Base-by-base conservation (phyloP, 2,797 vertebrate species). In the Vespertilio murinus region DNA sequence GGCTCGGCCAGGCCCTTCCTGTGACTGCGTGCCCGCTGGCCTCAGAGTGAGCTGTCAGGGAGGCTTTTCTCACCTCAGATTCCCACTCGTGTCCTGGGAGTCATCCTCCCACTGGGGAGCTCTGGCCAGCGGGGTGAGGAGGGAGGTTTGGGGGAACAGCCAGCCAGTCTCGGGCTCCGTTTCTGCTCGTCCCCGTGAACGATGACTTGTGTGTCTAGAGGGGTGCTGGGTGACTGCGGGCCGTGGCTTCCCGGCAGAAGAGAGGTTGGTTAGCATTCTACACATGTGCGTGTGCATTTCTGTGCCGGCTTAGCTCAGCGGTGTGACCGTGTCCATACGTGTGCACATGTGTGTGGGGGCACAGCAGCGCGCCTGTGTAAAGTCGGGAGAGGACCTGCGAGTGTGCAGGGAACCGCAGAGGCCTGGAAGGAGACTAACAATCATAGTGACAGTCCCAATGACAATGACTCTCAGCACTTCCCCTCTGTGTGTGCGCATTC, bases 301-400 rank as follows among this genome's bases (percentile, higher is more conserved):
- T 67, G 40, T 65, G 79, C 85, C 30, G 6, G 42, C 22, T 10
- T 70, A 59, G 59, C 28, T 61, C 54, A 4, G 14, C 35, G 35
- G 40, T 1, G 11, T 10, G 18, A 40, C 17, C 11, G 10, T 74
- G 40, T 70, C 38, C 38, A 18, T 17, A 12, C 17, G 40, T n/a
- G 49, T 54, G 70, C 17, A 0, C 11, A 9, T 30, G 52, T 64
- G 40, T 7, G 5, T 11, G 40, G 28, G 42, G 7, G 30, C 33
- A 18, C 0, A 1, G 47, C 61, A 8, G 14, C 1, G 18, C 3
- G 0, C 65, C n/a, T 28, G 3, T 45, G 54, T 49, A 35, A 38
- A 25, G 40, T 2, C 0, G 1, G 42, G 7, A 2, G 10, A 4
- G 20, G 52, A 54, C 20, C 45, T 86, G 67, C 0, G 0, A 25